phyloP scores from a whole-genome alignment of 2,113 vertebrate species.

The Neogale vison region DNA sequence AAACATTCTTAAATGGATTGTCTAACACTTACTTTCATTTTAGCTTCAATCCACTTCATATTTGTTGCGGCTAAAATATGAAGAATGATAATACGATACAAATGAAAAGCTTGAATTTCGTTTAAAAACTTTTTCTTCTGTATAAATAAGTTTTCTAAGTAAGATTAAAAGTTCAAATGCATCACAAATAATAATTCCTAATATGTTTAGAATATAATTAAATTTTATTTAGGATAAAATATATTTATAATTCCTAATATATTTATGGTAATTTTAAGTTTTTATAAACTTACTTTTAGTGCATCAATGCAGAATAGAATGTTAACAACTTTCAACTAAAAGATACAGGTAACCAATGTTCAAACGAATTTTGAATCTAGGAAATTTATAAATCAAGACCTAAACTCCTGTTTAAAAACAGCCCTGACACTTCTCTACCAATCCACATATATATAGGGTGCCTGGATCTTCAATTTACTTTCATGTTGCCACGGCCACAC shows the following conservation, averaged over 20 bases:
- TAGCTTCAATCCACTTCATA: slow-evolving; percentile 99
- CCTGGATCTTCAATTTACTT: neutral
- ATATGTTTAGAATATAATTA: neutral
- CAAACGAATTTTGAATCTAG: neutral
- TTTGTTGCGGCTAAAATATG: slow-evolving; percentile 95
- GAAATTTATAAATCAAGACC: neutral
- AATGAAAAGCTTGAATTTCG: slow-evolving; percentile 61
- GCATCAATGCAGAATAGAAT: slow-evolving; percentile 16
- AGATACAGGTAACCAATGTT: neutral
- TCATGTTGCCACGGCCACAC: neutral
- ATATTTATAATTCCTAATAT: neutral
- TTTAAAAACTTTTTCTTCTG: slow-evolving; percentile 24
- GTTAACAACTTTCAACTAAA: slow-evolving; percentile 35
- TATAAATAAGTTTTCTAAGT: slow-evolving; percentile 53
- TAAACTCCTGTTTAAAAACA: slow-evolving; percentile 21
- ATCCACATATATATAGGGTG: neutral
- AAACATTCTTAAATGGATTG: slow-evolving; percentile 36
- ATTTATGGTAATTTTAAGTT: neutral
- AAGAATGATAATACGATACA: slow-evolving; percentile 65
- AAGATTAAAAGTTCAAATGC: slow-evolving; percentile 45
- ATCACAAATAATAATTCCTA: slow-evolving; percentile 37
- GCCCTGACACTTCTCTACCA: neutral
- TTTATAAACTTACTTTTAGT: slow-evolving; percentile 14
- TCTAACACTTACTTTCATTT: slow-evolving; percentile 95
- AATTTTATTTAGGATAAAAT: too few relatives aligned